phyloP scores from a whole-genome alignment of 2,797 vertebrate genomes.

The Muscicapa comitata region DNA sequence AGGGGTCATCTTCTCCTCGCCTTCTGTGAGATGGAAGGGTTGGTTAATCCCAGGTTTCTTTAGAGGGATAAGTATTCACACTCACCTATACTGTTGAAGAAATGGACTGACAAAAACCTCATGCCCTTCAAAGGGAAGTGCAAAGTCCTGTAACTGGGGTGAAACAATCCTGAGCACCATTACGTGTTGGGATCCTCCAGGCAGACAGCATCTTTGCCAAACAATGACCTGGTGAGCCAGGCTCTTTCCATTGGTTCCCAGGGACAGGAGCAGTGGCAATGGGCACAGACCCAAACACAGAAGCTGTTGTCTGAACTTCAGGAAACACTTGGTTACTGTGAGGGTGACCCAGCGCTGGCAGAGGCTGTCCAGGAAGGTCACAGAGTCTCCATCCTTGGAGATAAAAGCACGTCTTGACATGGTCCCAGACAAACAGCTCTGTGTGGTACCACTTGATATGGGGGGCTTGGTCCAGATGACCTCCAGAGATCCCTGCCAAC shows the following conservation, averaged over 20 bases:
- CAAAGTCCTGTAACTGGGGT: background rate
- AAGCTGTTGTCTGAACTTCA: background rate
- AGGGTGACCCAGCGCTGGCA: background rate
- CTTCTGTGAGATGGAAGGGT: background rate
- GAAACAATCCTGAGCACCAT: background rate
- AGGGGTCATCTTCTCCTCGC: background rate
- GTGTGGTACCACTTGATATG: background rate
- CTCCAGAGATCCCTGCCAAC: background rate
- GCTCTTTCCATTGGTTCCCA: background rate
- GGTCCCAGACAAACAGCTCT: background rate
- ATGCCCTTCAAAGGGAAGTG: background rate
- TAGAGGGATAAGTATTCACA: background rate
- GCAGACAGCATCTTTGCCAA: background rate
- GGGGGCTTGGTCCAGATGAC: background rate
- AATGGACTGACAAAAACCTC: background rate
- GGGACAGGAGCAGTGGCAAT: background rate
- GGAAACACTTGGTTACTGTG: background rate
- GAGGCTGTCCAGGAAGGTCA: background rate
- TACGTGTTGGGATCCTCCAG: background rate
- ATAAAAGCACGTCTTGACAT: background rate
- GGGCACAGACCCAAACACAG: background rate
- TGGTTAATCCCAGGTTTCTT: background rate
- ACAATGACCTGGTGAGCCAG: background rate
- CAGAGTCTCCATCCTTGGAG: background rate
- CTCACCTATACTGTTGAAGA: background rate